These are phyloP conservation scores for Venustaconcha ellipsiformis DNA, from an alignment of 1,140 invertebrate species.

Conservation along the genomic window DNA sequence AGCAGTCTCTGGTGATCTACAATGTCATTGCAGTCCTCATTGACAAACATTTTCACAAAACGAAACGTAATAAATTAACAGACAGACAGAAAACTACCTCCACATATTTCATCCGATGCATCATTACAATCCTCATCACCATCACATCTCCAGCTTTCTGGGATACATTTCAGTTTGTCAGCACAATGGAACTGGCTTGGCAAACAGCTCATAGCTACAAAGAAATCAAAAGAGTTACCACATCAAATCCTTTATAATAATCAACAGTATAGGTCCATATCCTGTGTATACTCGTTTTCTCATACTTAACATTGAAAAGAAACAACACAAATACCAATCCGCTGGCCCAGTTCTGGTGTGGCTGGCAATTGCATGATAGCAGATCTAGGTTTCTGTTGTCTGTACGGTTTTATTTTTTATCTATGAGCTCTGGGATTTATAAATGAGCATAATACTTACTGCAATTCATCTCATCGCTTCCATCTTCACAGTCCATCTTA, in stretches of 20 bases:
- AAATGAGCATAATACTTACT: slow-evolving; percentile 27
- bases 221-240: neutral
- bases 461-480: slow-evolving; percentile 78
- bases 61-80: neutral
- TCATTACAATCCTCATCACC: slow-evolving; percentile 92
- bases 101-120: slow-evolving; percentile 84
- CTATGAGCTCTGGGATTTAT: no score
- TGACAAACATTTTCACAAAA: neutral
- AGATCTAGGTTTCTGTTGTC: no score
- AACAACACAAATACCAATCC: no score
- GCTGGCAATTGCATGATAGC: no score
- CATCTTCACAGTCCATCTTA: slow-evolving; percentile 89
- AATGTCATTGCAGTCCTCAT: neutral
- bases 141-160: slow-evolving; percentile 77
- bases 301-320: no score
- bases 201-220: slow-evolving; percentile 47
- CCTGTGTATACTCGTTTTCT: no score
- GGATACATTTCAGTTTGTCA: slow-evolving; percentile 80
- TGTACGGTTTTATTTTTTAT: no score
- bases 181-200: slow-evolving; percentile 78
- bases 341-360: no score
- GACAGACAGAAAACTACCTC: neutral
- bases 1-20: no score
- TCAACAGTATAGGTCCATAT: no score
- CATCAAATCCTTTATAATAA: no score